phyloP scores from a whole-genome alignment of 2,797 vertebrate species.

The Chiloscyllium punctatum region DNA sequence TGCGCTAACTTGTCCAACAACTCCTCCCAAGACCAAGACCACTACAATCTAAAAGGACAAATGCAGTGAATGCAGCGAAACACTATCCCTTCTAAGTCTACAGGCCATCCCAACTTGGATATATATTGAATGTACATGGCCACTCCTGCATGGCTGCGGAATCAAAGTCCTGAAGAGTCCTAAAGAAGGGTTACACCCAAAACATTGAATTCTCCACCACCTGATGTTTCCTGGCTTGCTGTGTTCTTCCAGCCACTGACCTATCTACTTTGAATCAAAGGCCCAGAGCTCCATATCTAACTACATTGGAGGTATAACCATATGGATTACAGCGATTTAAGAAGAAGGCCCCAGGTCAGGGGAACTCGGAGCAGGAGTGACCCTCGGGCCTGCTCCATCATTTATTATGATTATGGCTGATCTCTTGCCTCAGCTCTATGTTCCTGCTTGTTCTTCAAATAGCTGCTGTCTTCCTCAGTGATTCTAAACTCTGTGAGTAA shows the following conservation, averaged over 20 bases:
- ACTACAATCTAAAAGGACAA: not conserved
- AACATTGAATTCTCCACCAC: too few relatives aligned
- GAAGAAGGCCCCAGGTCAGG: not conserved
- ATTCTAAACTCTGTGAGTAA: too few relatives aligned
- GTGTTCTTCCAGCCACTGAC: too few relatives aligned
- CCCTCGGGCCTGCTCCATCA: too few relatives aligned
- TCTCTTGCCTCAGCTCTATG: too few relatives aligned
- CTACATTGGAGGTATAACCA: not conserved
- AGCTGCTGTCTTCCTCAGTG: not conserved
- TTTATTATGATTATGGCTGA: too few relatives aligned
- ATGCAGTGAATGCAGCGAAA: not conserved
- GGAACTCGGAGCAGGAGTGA: not conserved
- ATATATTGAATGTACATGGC: not conserved
- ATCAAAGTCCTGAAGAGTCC: not conserved
- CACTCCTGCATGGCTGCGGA: not conserved
- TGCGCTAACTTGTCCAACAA: not conserved
- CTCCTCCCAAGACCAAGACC: not conserved
- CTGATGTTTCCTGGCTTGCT: too few relatives aligned
- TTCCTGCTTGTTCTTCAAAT: too few relatives aligned
- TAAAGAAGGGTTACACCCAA: too few relatives aligned
- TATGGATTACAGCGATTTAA: not conserved
- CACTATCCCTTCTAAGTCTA: not conserved
- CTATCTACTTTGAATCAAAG: not conserved
- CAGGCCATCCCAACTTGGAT: not conserved
- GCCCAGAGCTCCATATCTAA: not conserved